Evolutionary conservation across 2,888 invertebrate species (phyloP), one percentile per base, ranked within the genome.

Genomic region (Digitonthophagus gazella): DNA sequence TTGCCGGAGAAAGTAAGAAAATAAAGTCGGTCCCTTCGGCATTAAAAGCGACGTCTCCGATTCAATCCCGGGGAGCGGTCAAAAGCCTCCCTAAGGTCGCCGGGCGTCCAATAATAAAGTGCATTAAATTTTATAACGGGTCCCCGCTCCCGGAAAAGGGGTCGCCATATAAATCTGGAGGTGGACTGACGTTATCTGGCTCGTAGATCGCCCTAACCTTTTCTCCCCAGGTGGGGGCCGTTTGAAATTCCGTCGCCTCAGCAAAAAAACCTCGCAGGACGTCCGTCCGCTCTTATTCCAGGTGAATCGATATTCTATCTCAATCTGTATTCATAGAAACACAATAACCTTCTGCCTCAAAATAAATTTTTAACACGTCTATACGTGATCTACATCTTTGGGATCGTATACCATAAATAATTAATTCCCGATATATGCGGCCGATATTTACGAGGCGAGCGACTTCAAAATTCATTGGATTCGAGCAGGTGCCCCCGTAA

Each of bases 101-200:
- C 61, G 18, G 4, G 18, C 61, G 61, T n/a, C 19, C 61, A 61
- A 61, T 61, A 64, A 67, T 22, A 64, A 64, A 64, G 57, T 15
- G 67, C 18, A 68, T 64, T 64, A 64, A 61, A 68, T 57, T 68
- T 68, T 67, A 56, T 64, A 64, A 67, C 64, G 14, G 56, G 64
- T 57, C 19, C 5, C 16, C 16, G 28, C 11, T 0, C 15, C 11
- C 54, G 19, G 56, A 57, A 73, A 78, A 79, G 76, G 79, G 79
- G 79, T 79, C 78, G 77, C 77, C 61, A 20, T 61, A 79, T 80
- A 80, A 80, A 80, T 80, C 78, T 79, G 79, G 79, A 80, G 80
- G 79, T 79, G 75, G 78, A 77, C 77, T 79, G 80, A 81, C 80
- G 78, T 80, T 81, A 81, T 80, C 80, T 78, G 76, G 68, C 74